These are phyloP conservation scores for Anastatus disparis DNA, from an alignment of 1,140 invertebrate genomes.

Conservation along the genomic window DNA sequence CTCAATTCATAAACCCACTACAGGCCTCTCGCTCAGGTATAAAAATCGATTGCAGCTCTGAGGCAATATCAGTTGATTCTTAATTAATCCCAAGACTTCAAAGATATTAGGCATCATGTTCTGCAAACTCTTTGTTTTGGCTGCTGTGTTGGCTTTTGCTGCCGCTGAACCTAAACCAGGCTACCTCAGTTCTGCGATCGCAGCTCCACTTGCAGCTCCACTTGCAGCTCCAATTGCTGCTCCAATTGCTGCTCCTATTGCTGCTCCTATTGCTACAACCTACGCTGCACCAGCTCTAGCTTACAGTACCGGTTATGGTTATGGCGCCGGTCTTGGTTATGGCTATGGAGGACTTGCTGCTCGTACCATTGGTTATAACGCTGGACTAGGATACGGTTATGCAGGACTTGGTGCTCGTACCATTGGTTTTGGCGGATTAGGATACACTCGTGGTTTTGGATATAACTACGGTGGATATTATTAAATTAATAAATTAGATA, in stretches of 20 bases:
- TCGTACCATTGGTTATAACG: neutral
- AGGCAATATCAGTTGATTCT: slow-evolving; percentile 1
- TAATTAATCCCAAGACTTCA: neutral
- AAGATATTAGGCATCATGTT: slow-evolving; percentile 21
- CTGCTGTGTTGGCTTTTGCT: slow-evolving; percentile 2
- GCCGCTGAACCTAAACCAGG: neutral
- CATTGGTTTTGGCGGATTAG: neutral
- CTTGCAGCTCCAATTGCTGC: neutral
- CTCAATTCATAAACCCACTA: too few species aligned
- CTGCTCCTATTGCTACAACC: neutral
- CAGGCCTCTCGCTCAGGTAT: too few species aligned
- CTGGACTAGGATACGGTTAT: too few species aligned
- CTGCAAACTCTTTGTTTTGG: slow-evolving; percentile 24
- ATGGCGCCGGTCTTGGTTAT: neutral
- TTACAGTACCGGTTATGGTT: neutral
- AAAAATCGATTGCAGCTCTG: too few species aligned
- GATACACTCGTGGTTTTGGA: neutral
- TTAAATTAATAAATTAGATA: too few species aligned
- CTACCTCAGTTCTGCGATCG: neutral
- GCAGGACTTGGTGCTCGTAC: too few species aligned
- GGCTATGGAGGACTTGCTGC: neutral
- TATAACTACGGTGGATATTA: too few species aligned
- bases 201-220: neutral
- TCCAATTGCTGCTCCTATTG: neutral
- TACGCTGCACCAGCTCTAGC: neutral